These are phyloP conservation scores for Lateolabrax maculatus DNA, from an alignment of 2,797 vertebrate genomes.

Conservation along the genomic window DNA sequence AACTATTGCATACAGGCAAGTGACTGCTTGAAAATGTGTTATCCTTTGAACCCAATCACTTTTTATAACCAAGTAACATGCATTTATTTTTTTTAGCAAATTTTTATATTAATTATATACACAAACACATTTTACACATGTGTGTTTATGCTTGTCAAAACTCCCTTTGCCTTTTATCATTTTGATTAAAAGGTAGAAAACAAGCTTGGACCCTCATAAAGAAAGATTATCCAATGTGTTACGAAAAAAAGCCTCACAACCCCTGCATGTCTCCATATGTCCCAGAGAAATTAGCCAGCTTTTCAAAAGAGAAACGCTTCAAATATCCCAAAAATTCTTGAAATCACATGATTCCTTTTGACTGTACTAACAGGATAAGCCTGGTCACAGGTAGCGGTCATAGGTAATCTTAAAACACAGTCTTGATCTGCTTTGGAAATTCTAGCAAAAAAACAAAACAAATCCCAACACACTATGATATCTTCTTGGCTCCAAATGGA, in stretches of 20 bases:
- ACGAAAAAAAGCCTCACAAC: conserved; percentile 12
- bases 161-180: conserved; percentile 58
- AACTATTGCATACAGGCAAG: conserved; percentile 51
- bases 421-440: conserved; percentile 73
- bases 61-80: conserved; percentile 44
- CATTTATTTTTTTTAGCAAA: conserved; percentile 31
- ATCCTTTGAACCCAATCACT: conserved; percentile 24
- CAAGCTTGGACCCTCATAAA: conserved; percentile 18
- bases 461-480: not conserved
- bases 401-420: conserved; percentile 43
- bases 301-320: conserved; percentile 36
- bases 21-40: conserved; percentile 31
- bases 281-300: conserved; percentile 29
- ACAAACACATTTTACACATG: conserved; percentile 47
- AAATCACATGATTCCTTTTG: conserved; percentile 37
- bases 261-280: conserved; percentile 10
- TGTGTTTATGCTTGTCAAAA: conserved; percentile 47
- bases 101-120: conserved; percentile 42
- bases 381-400: conserved; percentile 46
- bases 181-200: conserved; percentile 42
- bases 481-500: conserved; percentile 33
- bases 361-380: conserved; percentile 26
- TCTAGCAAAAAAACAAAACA: conserved; percentile 64
- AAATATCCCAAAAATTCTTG: conserved; percentile 50
- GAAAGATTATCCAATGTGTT: conserved; percentile 63